These are phyloP conservation scores for Coelopa frigida DNA, from an alignment of 1,140 invertebrate genomes.

Conservation along the genomic window DNA sequence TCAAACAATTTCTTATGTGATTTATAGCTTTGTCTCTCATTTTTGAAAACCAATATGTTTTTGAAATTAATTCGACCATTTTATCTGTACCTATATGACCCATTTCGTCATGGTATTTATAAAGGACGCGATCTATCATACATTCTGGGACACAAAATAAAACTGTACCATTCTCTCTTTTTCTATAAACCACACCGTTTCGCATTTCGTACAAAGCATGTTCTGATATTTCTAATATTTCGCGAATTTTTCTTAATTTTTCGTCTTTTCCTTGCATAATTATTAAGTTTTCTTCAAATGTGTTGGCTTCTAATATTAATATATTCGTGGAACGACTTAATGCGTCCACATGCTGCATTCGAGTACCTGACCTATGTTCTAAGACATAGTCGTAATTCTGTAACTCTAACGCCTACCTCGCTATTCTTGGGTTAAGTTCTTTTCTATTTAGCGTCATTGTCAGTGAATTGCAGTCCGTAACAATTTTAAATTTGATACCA, in stretches of 20 bases:
- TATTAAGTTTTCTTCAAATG: background rate
- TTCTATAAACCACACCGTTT: background rate
- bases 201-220: background rate
- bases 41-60: conserved; percentile 23
- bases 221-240: background rate
- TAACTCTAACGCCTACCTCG: conserved; percentile 27
- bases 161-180: background rate
- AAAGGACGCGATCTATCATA: conserved; percentile 17
- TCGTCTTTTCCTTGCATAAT: background rate
- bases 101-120: conserved; percentile 18
- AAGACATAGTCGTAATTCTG: no score
- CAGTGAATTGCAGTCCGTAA: no score
- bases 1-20: conserved; percentile 16
- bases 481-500: no score
- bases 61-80: conserved; percentile 10
- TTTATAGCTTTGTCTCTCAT: conserved; percentile 21
- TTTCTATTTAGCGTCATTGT: no score
- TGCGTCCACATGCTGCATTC: conserved; percentile 34
- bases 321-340: conserved; percentile 14
- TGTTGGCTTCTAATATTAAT: background rate
- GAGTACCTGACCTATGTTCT: conserved; percentile 15
- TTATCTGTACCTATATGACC: conserved; percentile 21
- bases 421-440: no score
- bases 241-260: background rate
- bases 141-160: conserved; percentile 20